phyloP scores from a whole-genome alignment of 1,140 invertebrate genomes.

The Lucilia sericata region DNA sequence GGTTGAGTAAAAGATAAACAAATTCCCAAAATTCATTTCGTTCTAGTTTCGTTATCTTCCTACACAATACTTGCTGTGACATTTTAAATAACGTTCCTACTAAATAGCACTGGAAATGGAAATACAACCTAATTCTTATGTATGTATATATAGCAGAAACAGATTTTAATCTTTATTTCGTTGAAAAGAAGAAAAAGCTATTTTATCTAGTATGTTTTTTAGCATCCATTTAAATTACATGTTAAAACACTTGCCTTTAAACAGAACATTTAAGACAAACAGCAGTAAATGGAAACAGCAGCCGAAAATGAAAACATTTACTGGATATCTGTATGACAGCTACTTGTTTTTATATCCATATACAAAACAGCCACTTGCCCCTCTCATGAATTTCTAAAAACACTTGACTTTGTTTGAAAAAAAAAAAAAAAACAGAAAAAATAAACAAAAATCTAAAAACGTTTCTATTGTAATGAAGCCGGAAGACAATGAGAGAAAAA shows the following conservation, averaged over 20 bases:
- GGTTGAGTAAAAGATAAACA: no score
- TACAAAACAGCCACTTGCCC: background rate
- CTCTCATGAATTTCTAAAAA: background rate
- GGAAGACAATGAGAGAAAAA: background rate
- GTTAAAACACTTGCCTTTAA: background rate
- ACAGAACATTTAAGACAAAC: background rate
- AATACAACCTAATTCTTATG: no score
- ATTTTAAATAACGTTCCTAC: no score
- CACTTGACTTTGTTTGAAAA: background rate
- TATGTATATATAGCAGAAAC: background rate
- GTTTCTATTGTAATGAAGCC: background rate
- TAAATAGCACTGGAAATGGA: no score
- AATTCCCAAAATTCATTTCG: no score
- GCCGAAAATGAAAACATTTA: no score
- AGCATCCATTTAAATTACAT: background rate
- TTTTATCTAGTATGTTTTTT: background rate
- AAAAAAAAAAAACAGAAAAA: no score
- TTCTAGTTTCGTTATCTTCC: no score
- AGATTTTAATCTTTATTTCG: background rate
- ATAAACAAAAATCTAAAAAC: background rate
- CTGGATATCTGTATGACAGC: no score
- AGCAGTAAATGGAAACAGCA: no score
- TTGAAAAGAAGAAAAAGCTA: background rate
- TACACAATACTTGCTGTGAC: no score
- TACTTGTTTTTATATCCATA: background rate